These are phyloP conservation scores for Scomber scombrus DNA, from an alignment of 2,113 vertebrate genomes.

Conservation along the genomic window DNA sequence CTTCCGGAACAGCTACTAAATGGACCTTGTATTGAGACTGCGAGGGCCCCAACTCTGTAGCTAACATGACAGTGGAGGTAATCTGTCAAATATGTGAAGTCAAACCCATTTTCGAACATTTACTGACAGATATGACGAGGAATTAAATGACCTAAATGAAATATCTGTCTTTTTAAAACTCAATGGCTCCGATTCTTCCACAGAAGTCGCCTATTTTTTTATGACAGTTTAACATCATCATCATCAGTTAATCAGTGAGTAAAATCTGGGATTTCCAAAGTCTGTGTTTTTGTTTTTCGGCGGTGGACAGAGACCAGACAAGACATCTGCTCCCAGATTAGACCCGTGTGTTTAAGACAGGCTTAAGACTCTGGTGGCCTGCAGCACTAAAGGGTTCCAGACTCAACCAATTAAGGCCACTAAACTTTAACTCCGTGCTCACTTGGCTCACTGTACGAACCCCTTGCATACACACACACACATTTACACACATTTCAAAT, in stretches of 20 bases:
- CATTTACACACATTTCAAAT: too few species aligned
- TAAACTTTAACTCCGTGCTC: constrained; percentile 68
- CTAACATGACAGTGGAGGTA: neutral
- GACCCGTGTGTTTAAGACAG: constrained; percentile 78
- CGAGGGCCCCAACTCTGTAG: neutral
- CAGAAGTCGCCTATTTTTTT: neutral
- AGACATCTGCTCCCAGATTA: constrained; percentile 83
- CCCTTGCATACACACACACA: neutral
- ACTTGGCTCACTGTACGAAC: constrained; percentile 45
- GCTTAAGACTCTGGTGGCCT: constrained; percentile 81
- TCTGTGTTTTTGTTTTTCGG: constrained; percentile 55
- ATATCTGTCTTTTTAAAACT: neutral
- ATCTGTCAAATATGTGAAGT: neutral
- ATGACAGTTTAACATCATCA: neutral
- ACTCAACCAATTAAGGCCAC: constrained; percentile 79
- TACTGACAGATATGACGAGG: neutral
- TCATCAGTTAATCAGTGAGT: neutral
- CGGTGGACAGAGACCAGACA: constrained; percentile 72
- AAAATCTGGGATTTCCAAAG: constrained; percentile 7
- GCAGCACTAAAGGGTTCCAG: constrained; percentile 78
- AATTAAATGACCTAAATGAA: neutral
- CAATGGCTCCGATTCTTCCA: neutral
- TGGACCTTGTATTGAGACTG: neutral
- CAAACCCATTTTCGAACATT: neutral
- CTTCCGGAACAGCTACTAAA: neutral